Percentiles rank a stretch among this genome's conserved stretches.
Evolutionary conservation across 2,113 vertebrate genomes (phyloP).

Genomic region (Bothrops jararaca): DNA sequence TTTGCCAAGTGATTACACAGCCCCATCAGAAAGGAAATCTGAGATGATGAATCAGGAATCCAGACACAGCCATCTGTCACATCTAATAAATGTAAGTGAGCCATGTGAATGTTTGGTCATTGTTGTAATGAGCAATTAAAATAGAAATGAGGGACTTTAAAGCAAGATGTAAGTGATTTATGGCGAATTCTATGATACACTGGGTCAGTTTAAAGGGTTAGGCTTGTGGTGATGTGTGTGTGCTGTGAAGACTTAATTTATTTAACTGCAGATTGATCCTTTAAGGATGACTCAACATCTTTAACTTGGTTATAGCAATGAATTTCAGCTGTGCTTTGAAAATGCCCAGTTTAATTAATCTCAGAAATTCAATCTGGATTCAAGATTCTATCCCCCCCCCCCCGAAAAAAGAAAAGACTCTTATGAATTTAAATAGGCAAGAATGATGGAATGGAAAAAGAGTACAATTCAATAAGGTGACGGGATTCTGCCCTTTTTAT

Average conservation of each 20-base stretch:
- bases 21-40: constrained; percentile 24
- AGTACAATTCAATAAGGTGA: neutral
- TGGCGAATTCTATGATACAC: constrained; percentile 41
- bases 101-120: constrained; percentile 42
- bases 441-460: neutral
- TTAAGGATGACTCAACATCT: constrained; percentile 45
- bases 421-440: neutral
- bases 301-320: constrained; percentile 31
- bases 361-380: constrained; percentile 60
- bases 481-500: neutral
- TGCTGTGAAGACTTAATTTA: constrained; percentile 15
- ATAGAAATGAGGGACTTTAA: constrained; percentile 50
- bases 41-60: constrained; percentile 24
- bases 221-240: constrained; percentile 14
- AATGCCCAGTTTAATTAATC: constrained; percentile 44
- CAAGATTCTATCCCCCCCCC: constrained; percentile 55
- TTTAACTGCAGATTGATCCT: constrained; percentile 25
- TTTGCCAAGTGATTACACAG: constrained; percentile 21
- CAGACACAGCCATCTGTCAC: constrained; percentile 47
- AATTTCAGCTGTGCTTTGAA: constrained; percentile 37
- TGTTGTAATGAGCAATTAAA: constrained; percentile 53
- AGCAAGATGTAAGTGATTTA: constrained; percentile 28
- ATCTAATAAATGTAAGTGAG: neutral
- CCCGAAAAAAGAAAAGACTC: neutral
- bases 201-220: constrained; percentile 51